phyloP scores from a whole-genome alignment of 2,797 vertebrate genomes.

The Heteromormyrus szaboi region DNA sequence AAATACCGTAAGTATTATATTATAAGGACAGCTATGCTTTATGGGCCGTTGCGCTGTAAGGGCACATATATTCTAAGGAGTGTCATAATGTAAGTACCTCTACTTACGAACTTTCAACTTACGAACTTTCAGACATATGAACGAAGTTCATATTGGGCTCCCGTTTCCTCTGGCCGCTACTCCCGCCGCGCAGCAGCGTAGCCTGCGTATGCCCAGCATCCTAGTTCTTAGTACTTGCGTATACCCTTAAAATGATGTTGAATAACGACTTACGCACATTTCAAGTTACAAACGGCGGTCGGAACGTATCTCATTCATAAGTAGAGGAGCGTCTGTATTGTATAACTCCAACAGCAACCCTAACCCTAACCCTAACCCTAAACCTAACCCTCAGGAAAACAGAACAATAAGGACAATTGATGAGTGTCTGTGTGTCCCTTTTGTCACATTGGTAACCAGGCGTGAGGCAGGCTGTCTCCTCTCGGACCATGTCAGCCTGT shows the following conservation, averaged over 20 bases:
- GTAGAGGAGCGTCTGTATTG: background rate
- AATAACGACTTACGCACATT: background rate
- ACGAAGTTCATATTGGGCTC: background rate
- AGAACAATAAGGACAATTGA: background rate
- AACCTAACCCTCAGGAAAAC: background rate
- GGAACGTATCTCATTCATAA: background rate
- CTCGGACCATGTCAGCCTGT: background rate
- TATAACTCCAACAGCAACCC: background rate
- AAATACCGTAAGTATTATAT: background rate
- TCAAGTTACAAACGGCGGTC: background rate
- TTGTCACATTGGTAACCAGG: background rate
- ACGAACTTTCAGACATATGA: background rate
- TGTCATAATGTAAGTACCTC: background rate
- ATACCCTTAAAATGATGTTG: background rate
- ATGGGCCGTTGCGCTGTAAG: background rate
- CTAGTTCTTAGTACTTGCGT: background rate
- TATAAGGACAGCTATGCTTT: background rate
- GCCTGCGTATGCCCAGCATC: background rate
- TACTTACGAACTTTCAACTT: too few relatives aligned
- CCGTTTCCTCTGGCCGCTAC: background rate
- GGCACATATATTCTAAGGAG: background rate
- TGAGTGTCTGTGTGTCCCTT: background rate
- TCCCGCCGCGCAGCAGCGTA: background rate
- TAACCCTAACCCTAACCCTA: background rate
- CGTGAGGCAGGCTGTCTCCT: background rate